These are phyloP conservation scores for Delphinus delphis DNA, from an alignment of 2,113 vertebrate genomes.

Conservation along the genomic window DNA sequence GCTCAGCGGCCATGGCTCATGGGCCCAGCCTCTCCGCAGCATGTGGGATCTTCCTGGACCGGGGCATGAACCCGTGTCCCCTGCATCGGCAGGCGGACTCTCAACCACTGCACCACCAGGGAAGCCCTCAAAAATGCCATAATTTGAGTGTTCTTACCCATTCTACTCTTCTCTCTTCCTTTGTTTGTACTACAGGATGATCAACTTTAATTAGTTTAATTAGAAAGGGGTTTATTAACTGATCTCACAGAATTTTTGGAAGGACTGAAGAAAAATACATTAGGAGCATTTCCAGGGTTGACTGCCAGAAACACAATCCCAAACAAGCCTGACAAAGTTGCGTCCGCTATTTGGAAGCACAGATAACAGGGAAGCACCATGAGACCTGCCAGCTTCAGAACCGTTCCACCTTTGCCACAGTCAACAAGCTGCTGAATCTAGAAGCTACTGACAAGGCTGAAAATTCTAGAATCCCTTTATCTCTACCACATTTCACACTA, in stretches of 20 bases:
- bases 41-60: too few relatives aligned
- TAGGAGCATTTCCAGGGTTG: not conserved
- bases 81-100: too few relatives aligned
- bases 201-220: not conserved
- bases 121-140: not conserved
- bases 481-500: not conserved
- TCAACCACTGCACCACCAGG: too few relatives aligned
- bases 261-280: not conserved
- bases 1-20: too few relatives aligned
- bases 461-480: not conserved
- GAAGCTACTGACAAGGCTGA: not conserved
- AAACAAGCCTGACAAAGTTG: not conserved
- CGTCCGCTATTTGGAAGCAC: not conserved
- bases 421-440: not conserved
- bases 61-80: too few relatives aligned
- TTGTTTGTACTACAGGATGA: not conserved
- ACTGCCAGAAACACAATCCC: not conserved
- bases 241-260: not conserved
- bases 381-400: not conserved
- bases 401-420: not conserved
- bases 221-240: not conserved
- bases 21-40: too few relatives aligned
- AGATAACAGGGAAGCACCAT: not conserved
- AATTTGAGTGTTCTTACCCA: not conserved
- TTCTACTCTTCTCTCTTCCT: not conserved